Conservation (phyloP, 2,797 vertebrate genomes). For the Neosilurus hyrtlii region DNA sequence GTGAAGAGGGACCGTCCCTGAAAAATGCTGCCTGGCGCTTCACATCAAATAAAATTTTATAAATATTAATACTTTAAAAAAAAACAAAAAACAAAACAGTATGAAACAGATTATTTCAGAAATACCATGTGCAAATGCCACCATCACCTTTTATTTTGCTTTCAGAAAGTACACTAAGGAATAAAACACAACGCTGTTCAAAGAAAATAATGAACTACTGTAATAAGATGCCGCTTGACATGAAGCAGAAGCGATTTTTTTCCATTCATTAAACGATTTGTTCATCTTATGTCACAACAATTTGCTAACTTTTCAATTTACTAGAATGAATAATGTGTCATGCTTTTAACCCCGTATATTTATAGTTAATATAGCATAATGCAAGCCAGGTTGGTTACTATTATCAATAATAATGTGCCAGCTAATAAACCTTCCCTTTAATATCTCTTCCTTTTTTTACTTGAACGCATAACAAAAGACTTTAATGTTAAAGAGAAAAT, state of each 20-base stretch:
- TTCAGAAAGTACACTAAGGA: neutral
- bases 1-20: neutral
- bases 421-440: neutral
- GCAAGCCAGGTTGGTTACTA: neutral
- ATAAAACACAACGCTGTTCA: neutral
- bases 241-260: neutral
- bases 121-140: neutral
- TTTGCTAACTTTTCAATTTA: neutral
- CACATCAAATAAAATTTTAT: constrained; percentile 5
- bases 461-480: neutral
- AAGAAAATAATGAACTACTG: neutral
- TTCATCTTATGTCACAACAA: too few relatives aligned
- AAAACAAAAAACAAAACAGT: too few relatives aligned
- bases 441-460: neutral
- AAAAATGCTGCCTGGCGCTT: constrained; percentile 1
- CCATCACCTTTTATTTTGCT: neutral
- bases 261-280: neutral
- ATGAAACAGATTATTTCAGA: constrained; percentile 7
- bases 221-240: neutral
- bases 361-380: neutral
- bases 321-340: neutral
- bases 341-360: neutral
- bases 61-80: neutral
- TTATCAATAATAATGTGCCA: neutral
- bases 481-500: neutral